Percentiles rank a stretch among this genome's conserved stretches.
Conservation (phyloP, 2,113 vertebrate species). For the Mobula hypostoma region DNA sequence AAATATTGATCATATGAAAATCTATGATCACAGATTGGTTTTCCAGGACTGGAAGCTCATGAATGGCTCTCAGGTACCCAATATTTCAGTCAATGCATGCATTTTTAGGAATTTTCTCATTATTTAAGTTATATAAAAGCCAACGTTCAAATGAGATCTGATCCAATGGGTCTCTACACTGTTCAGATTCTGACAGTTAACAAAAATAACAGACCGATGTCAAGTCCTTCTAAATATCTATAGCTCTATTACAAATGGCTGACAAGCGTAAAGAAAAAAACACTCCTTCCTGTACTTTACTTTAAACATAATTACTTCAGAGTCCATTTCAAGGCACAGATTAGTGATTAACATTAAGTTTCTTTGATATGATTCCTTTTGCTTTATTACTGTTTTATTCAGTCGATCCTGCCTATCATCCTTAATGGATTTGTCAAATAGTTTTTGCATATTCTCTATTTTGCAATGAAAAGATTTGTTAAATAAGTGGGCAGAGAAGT, state of each 20-base stretch:
- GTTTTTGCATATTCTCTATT: not conserved
- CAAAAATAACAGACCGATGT: not conserved
- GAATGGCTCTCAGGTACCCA: not conserved
- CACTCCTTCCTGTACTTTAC: not conserved
- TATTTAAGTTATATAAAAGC: not conserved
- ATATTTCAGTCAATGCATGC: not conserved
- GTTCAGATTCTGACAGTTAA: not conserved
- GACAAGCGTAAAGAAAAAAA: not conserved
- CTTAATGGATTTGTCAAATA: not conserved
- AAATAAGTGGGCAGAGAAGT: not conserved
- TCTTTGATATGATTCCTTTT: not conserved
- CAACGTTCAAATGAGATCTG: not conserved
- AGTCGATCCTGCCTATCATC: not conserved
- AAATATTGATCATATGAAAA: no score
- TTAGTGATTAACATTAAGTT: not conserved
- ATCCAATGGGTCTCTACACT: not conserved
- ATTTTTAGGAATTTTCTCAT: not conserved
- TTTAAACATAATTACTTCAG: not conserved
- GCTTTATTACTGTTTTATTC: not conserved
- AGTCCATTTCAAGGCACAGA: not conserved
- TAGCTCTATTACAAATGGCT: not conserved
- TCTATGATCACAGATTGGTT: not conserved
- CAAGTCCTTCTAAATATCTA: not conserved
- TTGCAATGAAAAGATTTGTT: not conserved
- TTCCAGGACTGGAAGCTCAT: not conserved